A percentile compares a stretch with the other conserved stretches of the same genome.
These are phyloP conservation scores for Pempheris klunzingeri DNA, from an alignment of 2,797 vertebrate genomes.

Conservation along the genomic window DNA sequence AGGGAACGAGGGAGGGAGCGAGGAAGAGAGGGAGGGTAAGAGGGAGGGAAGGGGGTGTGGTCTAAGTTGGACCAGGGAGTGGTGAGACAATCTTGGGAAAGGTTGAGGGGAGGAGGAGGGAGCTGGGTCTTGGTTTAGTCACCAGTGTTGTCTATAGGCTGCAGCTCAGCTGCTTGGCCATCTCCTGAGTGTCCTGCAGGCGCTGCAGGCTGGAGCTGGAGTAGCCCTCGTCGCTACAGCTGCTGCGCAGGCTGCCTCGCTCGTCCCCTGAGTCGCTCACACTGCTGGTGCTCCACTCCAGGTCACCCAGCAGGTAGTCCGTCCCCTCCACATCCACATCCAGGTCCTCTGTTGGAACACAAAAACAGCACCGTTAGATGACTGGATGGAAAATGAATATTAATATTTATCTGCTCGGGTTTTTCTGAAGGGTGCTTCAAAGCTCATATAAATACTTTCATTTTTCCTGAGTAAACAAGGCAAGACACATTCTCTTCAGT, in stretches of 20 bases:
- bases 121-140: constrained; percentile 42
- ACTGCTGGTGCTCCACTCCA: constrained; percentile 96
- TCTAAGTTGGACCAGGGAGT: constrained; percentile 62
- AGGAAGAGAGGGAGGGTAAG: not conserved
- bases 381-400: not conserved
- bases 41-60: constrained; percentile 3
- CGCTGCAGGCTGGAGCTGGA: constrained; percentile 90
- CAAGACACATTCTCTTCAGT: not conserved
- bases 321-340: constrained; percentile 95
- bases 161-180: constrained; percentile 80
- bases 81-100: constrained; percentile 36
- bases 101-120: constrained; percentile 55
- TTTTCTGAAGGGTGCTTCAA: not conserved
- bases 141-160: constrained; percentile 84
- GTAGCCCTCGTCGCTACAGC: constrained; percentile 96
- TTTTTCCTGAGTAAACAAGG: not conserved
- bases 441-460: not conserved
- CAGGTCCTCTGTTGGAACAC: constrained; percentile 88
- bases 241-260: constrained; percentile 91
- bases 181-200: constrained; percentile 87
- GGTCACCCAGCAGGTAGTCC: constrained; percentile 90
- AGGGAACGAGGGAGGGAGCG: not conserved
- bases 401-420: not conserved
- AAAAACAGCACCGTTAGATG: not conserved
- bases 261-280: constrained; percentile 94